These are phyloP conservation scores for Vollenhovia emeryi DNA, from an alignment of 1,140 invertebrate genomes.

Conservation along the genomic window DNA sequence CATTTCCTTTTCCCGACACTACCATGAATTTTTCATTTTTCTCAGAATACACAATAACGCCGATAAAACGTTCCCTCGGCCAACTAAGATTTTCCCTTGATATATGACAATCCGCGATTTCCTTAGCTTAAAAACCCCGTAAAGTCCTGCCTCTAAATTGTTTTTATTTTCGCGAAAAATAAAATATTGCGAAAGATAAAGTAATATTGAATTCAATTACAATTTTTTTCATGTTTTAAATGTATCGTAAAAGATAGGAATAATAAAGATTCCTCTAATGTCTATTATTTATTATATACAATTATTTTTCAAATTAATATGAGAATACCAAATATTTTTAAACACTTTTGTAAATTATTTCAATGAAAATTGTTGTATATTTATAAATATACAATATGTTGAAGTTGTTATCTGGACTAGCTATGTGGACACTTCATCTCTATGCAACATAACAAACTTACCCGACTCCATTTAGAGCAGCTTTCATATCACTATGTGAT, in stretches of 20 bases:
- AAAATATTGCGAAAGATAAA: too few species aligned
- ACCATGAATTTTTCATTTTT: conserved; percentile 53
- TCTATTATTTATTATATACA: not conserved
- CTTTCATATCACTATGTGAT: conserved; percentile 29
- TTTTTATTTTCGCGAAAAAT: not conserved
- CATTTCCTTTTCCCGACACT: conserved; percentile 8
- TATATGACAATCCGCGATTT: not conserved
- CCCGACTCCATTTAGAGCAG: not conserved
- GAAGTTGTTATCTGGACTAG: not conserved
- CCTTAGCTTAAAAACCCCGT: not conserved
- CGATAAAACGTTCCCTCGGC: not conserved
- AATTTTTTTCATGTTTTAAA: not conserved
- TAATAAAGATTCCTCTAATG: not conserved
- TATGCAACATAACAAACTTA: conserved; percentile 14
- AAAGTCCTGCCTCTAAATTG: not conserved
- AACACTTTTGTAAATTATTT: not conserved
- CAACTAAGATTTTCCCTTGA: not conserved
- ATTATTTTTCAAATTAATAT: conserved; percentile 1
- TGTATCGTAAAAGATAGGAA: not conserved
- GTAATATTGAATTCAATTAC: not conserved
- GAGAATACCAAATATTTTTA: not conserved
- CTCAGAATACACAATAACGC: not conserved
- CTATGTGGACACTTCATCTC: conserved; percentile 19
- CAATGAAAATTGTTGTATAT: too few species aligned
- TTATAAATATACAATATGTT: too few species aligned